Conservation (phyloP, 2,797 vertebrate species). For the Lacerta bilineata region DNA sequence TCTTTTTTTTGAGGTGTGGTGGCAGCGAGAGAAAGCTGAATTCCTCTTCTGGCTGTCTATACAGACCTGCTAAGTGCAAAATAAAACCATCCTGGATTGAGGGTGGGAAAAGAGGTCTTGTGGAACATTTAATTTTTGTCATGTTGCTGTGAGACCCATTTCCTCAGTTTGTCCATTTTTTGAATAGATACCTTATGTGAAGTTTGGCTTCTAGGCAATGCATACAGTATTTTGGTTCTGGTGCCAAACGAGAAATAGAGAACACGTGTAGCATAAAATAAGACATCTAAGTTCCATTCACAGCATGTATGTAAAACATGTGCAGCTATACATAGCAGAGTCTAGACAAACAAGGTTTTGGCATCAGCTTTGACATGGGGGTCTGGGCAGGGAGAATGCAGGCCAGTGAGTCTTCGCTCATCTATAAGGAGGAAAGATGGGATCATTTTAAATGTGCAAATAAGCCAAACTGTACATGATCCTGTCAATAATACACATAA, state of each 20-base stretch:
- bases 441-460: background rate
- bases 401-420: background rate
- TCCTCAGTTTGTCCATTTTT: slow-evolving; percentile 22
- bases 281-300: background rate
- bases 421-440: background rate
- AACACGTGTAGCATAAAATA: slow-evolving; percentile 15
- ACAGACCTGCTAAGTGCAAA: background rate
- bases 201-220: slow-evolving; percentile 40
- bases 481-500: background rate
- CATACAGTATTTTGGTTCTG: slow-evolving; percentile 11
- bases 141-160: slow-evolving; percentile 31
- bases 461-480: background rate
- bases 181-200: slow-evolving; percentile 52
- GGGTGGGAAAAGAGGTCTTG: background rate
- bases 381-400: background rate
- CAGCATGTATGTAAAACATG: slow-evolving; percentile 17
- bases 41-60: slow-evolving; percentile 12
- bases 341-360: slow-evolving; percentile 33
- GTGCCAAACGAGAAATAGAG: slow-evolving; percentile 36
- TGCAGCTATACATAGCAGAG: background rate
- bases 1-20: no score
- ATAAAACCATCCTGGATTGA: background rate
- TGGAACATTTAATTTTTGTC: slow-evolving; percentile 36
- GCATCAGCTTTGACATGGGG: background rate
- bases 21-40: background rate